Evolutionary conservation across 2,888 invertebrate species (phyloP), one percentile per base, ranked within the genome.

Genomic region (Drosophila antonietae): DNA sequence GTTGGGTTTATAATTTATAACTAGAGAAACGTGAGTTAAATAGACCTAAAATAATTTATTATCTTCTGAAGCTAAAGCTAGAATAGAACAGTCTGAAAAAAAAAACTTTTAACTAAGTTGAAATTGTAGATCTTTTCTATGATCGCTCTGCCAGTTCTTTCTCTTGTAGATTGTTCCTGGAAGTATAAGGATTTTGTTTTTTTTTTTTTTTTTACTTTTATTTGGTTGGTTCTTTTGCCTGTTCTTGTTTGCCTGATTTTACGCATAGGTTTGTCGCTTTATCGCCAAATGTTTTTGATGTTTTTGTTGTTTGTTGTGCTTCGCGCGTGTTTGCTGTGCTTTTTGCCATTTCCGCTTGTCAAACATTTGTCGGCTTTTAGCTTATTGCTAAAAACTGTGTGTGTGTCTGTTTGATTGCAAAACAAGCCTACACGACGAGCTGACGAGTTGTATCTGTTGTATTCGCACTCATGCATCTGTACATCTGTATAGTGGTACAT

Each of bases 311-410:
- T 57, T 61, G 49, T 47, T 63, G 28, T 23, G 55, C 44, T 46
- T 10, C 67, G 75, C 69, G 69, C 61, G 61, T 80, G 72, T 74
- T 74, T 80, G 74, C 56, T 20, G 69, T 65, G 74, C 63, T 66
- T 72, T 80, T 80, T 80, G 74, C 80, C 79, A 88, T 86, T 84
- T 84, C 83, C 83, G 83, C 87, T 88, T 84, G 83, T 84, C 83
- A 84, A 83, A 84, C 89, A 86, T 84, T 89, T 83, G 84, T 84
- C 76, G 84, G 87, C 83, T 84, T 87, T 84, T 84, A 89, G 83
- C 89, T 89, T 87, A 83, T 86, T 81, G 70, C 84, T 83, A 83
- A 83, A 73, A 73, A 68, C 64, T 56, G 44, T 37, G 37, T 39
- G 37, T 39, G 6, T 15, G 44, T 46, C 33, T 57, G 44, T 61